Conservation (phyloP, 2,888 invertebrate genomes). For the Magallana nippona region DNA sequence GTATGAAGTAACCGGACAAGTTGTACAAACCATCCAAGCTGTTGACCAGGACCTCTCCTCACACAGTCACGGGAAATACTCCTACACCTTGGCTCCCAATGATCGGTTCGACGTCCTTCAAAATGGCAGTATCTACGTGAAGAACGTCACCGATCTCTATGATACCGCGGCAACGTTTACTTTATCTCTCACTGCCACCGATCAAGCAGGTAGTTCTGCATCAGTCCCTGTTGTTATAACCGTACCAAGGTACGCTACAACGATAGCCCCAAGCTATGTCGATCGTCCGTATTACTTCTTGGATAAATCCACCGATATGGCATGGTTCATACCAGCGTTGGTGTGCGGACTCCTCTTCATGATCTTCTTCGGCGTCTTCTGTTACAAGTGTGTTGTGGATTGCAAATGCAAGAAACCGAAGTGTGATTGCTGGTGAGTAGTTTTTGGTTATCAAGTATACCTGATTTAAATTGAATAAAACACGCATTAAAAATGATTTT, state of each 20-base stretch:
- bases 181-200: slow-evolving; percentile 11
- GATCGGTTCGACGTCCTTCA: slow-evolving; percentile 27
- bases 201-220: neutral
- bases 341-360: neutral
- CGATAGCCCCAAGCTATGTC: neutral
- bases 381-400: neutral
- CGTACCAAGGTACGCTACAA: neutral
- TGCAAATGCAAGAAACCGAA: slow-evolving; percentile 18
- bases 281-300: slow-evolving; percentile 19
- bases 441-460: too few species aligned
- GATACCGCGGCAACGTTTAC: neutral
- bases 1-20: slow-evolving; percentile 34
- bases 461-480: too few species aligned
- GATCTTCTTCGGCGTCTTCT: neutral
- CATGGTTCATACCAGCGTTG: neutral
- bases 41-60: slow-evolving; percentile 31
- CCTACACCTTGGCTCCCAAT: slow-evolving; percentile 1
- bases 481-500: too few species aligned
- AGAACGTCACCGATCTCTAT: slow-evolving; percentile 9
- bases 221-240: slow-evolving; percentile 36
- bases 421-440: slow-evolving; percentile 11
- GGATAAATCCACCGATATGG: slow-evolving; percentile 11
- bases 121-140: slow-evolving; percentile 40
- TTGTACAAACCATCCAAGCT: slow-evolving; percentile 12
- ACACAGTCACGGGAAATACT: slow-evolving; percentile 33